phyloP scores from a whole-genome alignment of 1,140 invertebrate genomes.

The Lasioglossum albipes region DNA sequence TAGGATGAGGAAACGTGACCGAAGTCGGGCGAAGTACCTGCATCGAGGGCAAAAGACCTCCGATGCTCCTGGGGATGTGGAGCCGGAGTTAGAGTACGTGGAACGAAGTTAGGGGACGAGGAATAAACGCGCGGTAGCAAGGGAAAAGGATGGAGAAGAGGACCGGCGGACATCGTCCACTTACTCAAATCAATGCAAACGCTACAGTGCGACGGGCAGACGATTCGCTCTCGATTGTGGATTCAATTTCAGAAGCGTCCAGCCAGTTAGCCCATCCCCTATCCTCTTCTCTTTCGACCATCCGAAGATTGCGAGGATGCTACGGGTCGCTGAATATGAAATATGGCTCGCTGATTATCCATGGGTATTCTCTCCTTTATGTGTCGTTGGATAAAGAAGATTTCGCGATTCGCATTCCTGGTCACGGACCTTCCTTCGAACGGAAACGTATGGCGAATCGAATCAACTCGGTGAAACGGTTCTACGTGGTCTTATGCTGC shows the following conservation, averaged over 20 bases:
- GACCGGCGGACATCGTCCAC: slow-evolving; percentile 41
- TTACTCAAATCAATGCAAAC: slow-evolving; percentile 70
- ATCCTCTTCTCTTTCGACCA: slow-evolving; percentile 27
- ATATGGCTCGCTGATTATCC: slow-evolving; percentile 70
- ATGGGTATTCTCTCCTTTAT: slow-evolving; percentile 33
- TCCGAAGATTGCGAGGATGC: slow-evolving; percentile 64
- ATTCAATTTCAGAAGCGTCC: slow-evolving; percentile 76
- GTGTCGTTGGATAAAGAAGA: neutral
- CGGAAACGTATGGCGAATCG: neutral
- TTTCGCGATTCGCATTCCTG: neutral
- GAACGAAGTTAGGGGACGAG: neutral
- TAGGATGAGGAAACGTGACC: slow-evolving; percentile 35
- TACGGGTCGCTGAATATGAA: slow-evolving; percentile 72
- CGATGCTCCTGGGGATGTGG: slow-evolving; percentile 5
- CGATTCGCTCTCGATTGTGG: slow-evolving; percentile 67
- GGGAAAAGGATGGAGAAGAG: slow-evolving; percentile 20
- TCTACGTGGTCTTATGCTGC: neutral
- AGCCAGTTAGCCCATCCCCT: slow-evolving; percentile 56
- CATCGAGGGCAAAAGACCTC: slow-evolving; percentile 13
- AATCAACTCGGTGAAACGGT: neutral
- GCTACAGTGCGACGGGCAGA: slow-evolving; percentile 61
- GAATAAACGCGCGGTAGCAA: slow-evolving; percentile 5
- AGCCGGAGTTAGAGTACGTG: neutral
- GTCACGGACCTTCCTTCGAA: neutral
- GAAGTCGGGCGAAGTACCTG: slow-evolving; percentile 14